A percentile compares a stretch with the other conserved stretches of the same genome.
phyloP scores from a whole-genome alignment of 2,113 vertebrate genomes.

The Leucoraja erinaceus region DNA sequence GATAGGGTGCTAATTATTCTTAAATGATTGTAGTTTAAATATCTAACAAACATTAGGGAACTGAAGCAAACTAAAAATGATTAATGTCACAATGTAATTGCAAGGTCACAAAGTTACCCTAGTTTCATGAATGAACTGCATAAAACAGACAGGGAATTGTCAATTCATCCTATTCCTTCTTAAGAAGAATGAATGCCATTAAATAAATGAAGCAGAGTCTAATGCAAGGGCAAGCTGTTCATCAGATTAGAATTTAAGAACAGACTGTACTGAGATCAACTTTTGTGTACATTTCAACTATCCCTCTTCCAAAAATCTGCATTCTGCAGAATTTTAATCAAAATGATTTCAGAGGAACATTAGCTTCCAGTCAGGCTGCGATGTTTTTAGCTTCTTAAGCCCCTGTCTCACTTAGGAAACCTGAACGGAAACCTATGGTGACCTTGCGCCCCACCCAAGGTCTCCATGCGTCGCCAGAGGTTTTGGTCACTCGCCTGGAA shows the following conservation, averaged over 20 bases:
- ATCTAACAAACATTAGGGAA: background rate
- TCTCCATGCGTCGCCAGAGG: too few relatives aligned
- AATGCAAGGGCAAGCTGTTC: background rate
- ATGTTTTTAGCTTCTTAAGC: background rate
- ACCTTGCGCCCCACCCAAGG: too few relatives aligned
- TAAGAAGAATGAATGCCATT: background rate
- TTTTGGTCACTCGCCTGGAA: too few relatives aligned
- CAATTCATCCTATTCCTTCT: background rate
- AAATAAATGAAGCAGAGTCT: background rate
- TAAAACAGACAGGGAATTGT: background rate
- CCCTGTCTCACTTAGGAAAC: too few relatives aligned
- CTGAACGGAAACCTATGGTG: too few relatives aligned
- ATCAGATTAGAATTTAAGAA: background rate
- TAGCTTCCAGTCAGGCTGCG: background rate
- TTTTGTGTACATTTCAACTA: background rate
- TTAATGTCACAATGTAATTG: background rate
- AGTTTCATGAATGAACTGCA: background rate
- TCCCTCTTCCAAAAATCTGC: background rate
- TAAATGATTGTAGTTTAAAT: background rate
- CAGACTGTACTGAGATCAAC: slow-evolving; percentile 7
- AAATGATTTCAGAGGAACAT: background rate
- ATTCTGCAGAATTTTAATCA: background rate
- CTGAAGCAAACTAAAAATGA: background rate
- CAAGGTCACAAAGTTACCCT: background rate
- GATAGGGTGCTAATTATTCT: background rate